Evolutionary conservation across 2,113 vertebrate species (phyloP).

Genomic region (Microcebus lehilahytsara): DNA sequence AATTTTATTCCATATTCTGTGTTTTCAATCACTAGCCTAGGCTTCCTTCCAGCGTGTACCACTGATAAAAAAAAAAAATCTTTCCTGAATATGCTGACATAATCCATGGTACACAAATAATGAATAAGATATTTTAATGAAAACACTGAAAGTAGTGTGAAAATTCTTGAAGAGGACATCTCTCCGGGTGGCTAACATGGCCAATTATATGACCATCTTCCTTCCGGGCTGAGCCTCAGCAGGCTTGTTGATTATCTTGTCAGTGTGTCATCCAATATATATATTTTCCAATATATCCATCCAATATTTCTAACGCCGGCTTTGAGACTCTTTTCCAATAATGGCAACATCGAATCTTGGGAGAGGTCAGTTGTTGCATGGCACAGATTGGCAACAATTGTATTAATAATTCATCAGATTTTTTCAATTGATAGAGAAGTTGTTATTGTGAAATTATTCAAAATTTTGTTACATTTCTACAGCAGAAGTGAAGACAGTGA

Average conservation of each 20-base stretch:
- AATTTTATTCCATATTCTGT: background rate
- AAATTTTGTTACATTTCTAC: conserved; percentile 70
- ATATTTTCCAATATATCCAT: background rate
- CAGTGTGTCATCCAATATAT: background rate
- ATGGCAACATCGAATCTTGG: conserved; percentile 41
- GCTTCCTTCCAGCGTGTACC: background rate
- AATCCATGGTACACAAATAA: background rate
- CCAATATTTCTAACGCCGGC: background rate
- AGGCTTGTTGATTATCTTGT: conserved; percentile 38
- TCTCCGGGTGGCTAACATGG: background rate
- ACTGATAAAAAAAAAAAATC: background rate
- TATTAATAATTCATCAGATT: conserved; percentile 77
- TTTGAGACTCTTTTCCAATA: conserved; percentile 57
- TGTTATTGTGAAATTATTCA: conserved; percentile 73
- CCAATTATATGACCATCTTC: conserved; percentile 7
- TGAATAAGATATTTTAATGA: conserved; percentile 7
- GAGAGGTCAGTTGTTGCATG: conserved; percentile 30
- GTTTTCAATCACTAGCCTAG: background rate
- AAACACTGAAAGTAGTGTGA: background rate
- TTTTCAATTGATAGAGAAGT: conserved; percentile 60
- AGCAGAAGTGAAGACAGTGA: conserved; percentile 58
- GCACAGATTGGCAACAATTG: background rate
- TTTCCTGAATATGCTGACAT: background rate
- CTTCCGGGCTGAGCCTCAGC: background rate
- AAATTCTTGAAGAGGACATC: background rate